Percentiles rank a stretch among this genome's conserved stretches.
These are phyloP conservation scores for Philopotamus ludificatus DNA, from an alignment of 1,140 invertebrate species.

Conservation along the genomic window DNA sequence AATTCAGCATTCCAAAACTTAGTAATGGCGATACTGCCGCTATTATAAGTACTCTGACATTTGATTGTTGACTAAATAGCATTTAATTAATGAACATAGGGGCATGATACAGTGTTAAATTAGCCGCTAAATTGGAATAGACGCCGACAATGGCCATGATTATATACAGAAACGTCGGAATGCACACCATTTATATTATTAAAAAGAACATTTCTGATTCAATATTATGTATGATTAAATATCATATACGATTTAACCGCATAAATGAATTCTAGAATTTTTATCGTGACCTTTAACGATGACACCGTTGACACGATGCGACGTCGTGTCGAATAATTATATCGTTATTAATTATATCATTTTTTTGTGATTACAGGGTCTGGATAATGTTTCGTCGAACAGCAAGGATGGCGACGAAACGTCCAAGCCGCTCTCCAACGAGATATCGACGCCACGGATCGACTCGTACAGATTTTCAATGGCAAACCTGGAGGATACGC, in stretches of 20 bases:
- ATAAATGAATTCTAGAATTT: too few species aligned
- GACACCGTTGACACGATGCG: too few species aligned
- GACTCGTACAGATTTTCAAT: constrained; percentile 89
- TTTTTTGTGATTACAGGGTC: constrained; percentile 25
- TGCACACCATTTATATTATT: too few species aligned
- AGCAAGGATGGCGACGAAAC: constrained; percentile 12
- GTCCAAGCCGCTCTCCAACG: constrained; percentile 43
- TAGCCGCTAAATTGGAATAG: constrained; percentile 17
- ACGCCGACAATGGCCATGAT: neutral
- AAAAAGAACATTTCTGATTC: too few species aligned
- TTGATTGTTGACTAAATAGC: neutral
- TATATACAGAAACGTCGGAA: too few species aligned
- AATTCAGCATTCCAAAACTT: too few species aligned
- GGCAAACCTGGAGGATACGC: constrained; percentile 90
- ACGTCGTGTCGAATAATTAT: too few species aligned
- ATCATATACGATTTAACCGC: constrained; percentile 4
- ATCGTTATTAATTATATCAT: neutral
- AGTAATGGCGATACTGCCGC: too few species aligned
- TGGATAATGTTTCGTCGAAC: constrained; percentile 22
- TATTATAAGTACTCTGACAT: too few species aligned
- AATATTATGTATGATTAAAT: too few species aligned
- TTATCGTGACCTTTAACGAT: too few species aligned
- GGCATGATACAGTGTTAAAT: neutral
- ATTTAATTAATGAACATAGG: constrained; percentile 26
- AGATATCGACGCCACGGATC: constrained; percentile 62